A percentile compares a stretch with the other conserved stretches of the same genome.
These are phyloP conservation scores for Orbicella faveolata DNA, from an alignment of 64 coral and sea anemone species.

Conservation along the genomic window DNA sequence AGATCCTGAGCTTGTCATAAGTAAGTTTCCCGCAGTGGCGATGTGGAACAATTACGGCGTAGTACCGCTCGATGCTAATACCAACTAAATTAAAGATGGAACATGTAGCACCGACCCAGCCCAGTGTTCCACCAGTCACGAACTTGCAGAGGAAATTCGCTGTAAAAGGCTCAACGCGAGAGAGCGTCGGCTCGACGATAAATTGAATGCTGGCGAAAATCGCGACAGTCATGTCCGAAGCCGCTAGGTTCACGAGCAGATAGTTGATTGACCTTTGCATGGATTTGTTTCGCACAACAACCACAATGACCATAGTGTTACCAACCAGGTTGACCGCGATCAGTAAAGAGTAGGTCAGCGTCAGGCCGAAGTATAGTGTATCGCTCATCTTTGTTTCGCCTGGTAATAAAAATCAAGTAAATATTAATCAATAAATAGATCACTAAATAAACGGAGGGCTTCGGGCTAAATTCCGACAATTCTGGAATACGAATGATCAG, in stretches of 20 bases:
- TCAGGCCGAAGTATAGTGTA: not conserved
- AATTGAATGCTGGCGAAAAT: conserved; percentile 29
- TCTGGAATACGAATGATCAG: no score
- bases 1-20: not conserved
- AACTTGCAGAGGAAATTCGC: conserved; percentile 44
- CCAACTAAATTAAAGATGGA: conserved; percentile 33
- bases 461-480: no score
- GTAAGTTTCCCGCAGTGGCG: not conserved
- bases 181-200: not conserved
- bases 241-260: conserved; percentile 36
- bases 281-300: conserved; percentile 22
- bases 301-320: conserved; percentile 42
- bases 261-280: conserved; percentile 42
- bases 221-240: conserved; percentile 23
- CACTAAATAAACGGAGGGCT: no score
- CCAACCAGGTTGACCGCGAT: conserved; percentile 10
- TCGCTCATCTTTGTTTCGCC: not conserved
- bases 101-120: conserved; percentile 34
- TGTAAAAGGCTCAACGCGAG: not conserved
- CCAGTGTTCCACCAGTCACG: conserved; percentile 20
- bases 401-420: not conserved
- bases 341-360: not conserved
- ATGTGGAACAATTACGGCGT: conserved; percentile 28
- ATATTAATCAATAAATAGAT: no score
- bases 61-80: conserved; percentile 33